These are phyloP conservation scores for Pycnonotus jocosus DNA, from an alignment of 2,113 vertebrate genomes.

Conservation along the genomic window DNA sequence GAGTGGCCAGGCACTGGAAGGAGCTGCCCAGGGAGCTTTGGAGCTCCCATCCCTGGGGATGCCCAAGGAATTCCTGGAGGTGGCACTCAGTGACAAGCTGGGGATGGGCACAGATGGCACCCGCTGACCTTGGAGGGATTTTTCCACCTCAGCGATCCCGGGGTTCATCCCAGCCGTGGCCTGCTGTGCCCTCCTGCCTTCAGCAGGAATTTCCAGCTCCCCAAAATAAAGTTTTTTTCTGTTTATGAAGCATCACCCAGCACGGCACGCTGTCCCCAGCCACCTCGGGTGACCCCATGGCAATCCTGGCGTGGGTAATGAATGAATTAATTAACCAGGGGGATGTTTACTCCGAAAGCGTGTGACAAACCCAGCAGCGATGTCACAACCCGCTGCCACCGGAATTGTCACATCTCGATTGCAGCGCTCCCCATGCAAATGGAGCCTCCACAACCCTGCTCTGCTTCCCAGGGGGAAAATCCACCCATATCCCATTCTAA, in stretches of 20 bases:
- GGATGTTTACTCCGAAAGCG: background rate
- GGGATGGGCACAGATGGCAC: rapidly evolving
- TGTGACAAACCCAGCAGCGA: background rate
- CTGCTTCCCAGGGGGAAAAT: background rate
- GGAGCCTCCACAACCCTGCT: background rate
- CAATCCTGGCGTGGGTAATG: background rate
- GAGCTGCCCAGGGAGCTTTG: background rate
- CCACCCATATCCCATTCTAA: rapidly evolving
- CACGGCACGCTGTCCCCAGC: background rate
- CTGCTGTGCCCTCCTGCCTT: background rate
- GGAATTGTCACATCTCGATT: background rate
- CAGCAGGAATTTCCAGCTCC: background rate
- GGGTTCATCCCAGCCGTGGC: background rate
- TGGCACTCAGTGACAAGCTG: background rate
- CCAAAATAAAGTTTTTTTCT: background rate
- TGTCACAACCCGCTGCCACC: background rate
- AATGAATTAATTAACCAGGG: background rate
- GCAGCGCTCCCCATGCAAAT: background rate
- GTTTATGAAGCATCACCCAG: background rate
- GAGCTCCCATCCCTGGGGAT: background rate
- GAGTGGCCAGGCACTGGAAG: background rate
- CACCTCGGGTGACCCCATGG: background rate
- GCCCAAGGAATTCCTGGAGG: background rate
- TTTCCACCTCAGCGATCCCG: rapidly evolving
- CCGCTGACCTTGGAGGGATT: background rate